A percentile compares a stretch with the other conserved stretches of the same genome.
Evolutionary conservation across 1,140 invertebrate genomes (phyloP).

Genomic region (Brevipalpus yothersi): DNA sequence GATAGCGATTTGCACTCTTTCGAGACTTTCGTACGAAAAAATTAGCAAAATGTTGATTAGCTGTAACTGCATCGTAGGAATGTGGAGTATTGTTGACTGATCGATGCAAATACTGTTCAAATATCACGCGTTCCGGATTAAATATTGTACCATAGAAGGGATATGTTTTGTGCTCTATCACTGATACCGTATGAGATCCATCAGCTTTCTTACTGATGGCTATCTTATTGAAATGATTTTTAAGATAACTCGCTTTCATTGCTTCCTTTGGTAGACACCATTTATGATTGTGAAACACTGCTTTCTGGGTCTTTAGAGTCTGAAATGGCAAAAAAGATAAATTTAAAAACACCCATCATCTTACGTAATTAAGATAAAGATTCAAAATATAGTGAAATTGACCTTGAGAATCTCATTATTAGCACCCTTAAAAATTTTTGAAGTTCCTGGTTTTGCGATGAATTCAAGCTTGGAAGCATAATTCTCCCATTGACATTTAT

Average conservation of each 20-base stretch:
- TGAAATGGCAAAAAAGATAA: neutral
- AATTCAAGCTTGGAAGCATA: neutral
- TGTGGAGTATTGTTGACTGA: constrained; percentile 34
- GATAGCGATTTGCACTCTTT: constrained; percentile 14
- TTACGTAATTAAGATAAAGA: neutral
- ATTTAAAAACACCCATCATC: neutral
- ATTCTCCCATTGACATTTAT: constrained; percentile 11
- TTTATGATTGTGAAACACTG: constrained; percentile 48
- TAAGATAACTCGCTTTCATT: constrained; percentile 28
- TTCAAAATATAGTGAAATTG: neutral
- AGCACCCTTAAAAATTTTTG: neutral
- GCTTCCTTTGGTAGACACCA: constrained; percentile 41
- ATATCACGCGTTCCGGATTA: constrained; percentile 69
- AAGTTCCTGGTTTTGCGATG: neutral
- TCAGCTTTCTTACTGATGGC: constrained; percentile 39
- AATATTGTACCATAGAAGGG: constrained; percentile 70
- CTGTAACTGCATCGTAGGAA: constrained; percentile 28
- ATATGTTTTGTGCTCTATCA: constrained; percentile 26
- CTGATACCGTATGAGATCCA: constrained; percentile 35
- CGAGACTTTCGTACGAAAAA: constrained; percentile 48
- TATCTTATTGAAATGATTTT: constrained; percentile 35
- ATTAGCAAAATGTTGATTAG: constrained; percentile 51
- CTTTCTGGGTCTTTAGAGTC: constrained; percentile 22
- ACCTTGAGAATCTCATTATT: neutral
- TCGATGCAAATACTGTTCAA: constrained; percentile 42